Percentiles rank a stretch among this genome's conserved stretches.
Conservation (phyloP, 2,113 vertebrate genomes). For the Pyxicephalus adspersus region DNA sequence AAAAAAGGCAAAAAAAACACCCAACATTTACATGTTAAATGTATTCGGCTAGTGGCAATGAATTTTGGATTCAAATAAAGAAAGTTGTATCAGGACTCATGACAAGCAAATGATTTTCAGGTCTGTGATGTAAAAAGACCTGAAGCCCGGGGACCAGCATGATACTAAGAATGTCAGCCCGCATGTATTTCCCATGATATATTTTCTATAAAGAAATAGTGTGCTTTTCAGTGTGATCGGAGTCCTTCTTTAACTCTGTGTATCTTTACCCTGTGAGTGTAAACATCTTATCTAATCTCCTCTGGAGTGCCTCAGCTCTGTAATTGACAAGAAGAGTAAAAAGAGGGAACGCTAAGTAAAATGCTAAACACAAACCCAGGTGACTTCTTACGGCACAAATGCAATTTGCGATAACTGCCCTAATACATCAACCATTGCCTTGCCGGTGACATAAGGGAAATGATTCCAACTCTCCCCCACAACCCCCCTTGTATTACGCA, state of each 20-base stretch:
- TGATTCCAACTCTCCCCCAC: background rate
- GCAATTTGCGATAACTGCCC: conserved; percentile 39
- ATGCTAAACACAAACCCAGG: conserved; percentile 2
- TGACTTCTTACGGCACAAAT: conserved; percentile 29
- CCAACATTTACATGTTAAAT: too few species aligned
- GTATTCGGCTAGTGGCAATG: background rate
- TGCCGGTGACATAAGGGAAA: conserved; percentile 23
- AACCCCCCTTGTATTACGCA: conserved; percentile 1
- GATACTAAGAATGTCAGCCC: too few species aligned
- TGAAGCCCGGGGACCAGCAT: too few species aligned
- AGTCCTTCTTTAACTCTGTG: too few species aligned
- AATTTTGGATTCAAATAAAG: background rate
- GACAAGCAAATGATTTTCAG: too few species aligned
- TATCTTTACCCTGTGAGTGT: background rate
- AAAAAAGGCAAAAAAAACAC: too few species aligned
- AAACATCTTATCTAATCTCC: conserved; percentile 5
- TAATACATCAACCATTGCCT: conserved; percentile 6
- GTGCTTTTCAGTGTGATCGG: too few species aligned
- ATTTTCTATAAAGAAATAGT: too few species aligned
- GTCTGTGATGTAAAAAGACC: too few species aligned
- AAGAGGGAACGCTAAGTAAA: conserved; percentile 5
- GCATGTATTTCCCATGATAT: too few species aligned
- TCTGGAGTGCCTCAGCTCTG: background rate
- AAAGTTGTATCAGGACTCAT: too few species aligned
- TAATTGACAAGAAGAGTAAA: background rate